Base-by-base conservation (phyloP, 2,113 vertebrate genomes). In the Chionis minor region DNA sequence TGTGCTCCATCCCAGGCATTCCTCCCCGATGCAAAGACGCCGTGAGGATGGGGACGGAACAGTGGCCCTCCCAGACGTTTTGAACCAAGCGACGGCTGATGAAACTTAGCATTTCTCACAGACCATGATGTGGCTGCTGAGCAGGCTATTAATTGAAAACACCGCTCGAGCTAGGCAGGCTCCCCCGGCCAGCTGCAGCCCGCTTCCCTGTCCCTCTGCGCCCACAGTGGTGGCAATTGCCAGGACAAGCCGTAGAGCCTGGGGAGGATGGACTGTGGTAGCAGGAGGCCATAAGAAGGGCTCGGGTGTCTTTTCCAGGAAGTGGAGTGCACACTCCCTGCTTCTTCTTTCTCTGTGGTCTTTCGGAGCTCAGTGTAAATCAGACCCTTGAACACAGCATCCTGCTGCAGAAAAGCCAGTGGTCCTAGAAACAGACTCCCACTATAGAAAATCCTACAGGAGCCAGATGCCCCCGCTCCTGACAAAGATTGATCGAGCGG, bases 101-200 rank as follows among this genome's bases (percentile, higher is more conserved):
- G 52, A 61, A 52, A 65, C 73, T 72, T 22, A 79, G 66, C 52
- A 35, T 91, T 95, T 95, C 78, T 94, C 87, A 65, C 33, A 90
- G 84, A 27, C 27, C 52, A 49, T 7, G 66, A 61, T 49, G 90
- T 42, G 73, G 91, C 81, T 91, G 81, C 71, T 27, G 87, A 94
- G 73, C 70, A 54, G 70, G 81, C 84, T 69, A 81, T 73, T 97
- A 95, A 94, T 90, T 96, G 66, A 79, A 96, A 97, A 89, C 94
- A 96, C 73, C 69, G 65, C 90, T 89, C 47, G 47, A 49, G 69
- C 20, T 16, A 45, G 56, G 71, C 82, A 88, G 69, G 44, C 88
- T 83, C 62, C 63, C 54, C 0, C 0, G 63, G 55, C 63, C 91
- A 94, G 88, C 83, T 92, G 80, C 0, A 0, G 88, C 72, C 54